Percentiles rank a stretch among this genome's conserved stretches.
phyloP scores from a whole-genome alignment of 2,797 vertebrate genomes.

The Rhinella marina region DNA sequence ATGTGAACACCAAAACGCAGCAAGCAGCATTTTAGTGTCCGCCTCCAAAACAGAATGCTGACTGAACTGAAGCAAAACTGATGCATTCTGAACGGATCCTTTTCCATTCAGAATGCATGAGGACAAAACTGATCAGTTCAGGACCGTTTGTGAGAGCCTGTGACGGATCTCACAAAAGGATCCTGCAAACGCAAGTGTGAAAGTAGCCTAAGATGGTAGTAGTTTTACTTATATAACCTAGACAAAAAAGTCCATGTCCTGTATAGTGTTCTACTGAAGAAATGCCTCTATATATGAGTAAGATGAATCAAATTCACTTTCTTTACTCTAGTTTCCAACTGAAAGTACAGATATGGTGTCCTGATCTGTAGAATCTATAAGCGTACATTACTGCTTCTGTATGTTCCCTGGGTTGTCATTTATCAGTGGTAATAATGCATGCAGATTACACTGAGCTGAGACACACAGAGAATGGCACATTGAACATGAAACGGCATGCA shows the following conservation, averaged over 20 bases:
- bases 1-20: too few relatives aligned
- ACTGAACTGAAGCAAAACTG: too few relatives aligned
- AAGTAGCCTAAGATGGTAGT: too few relatives aligned
- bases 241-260: not conserved
- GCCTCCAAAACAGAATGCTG: too few relatives aligned
- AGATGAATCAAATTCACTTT: constrained; percentile 17
- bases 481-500: constrained; percentile 38
- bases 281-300: not conserved
- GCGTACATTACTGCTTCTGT: constrained; percentile 9
- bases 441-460: constrained; percentile 31
- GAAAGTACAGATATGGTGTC: constrained; percentile 8
- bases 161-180: too few relatives aligned
- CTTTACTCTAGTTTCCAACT: constrained; percentile 6
- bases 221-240: too few relatives aligned
- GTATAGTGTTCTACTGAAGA: not conserved
- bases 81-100: too few relatives aligned
- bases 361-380: constrained; percentile 44
- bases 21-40: too few relatives aligned
- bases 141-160: too few relatives aligned
- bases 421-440: constrained; percentile 56
- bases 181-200: too few relatives aligned
- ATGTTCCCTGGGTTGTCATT: constrained; percentile 6
- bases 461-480: constrained; percentile 48
- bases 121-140: too few relatives aligned
- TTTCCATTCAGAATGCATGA: too few relatives aligned